Conservation (phyloP, 2,113 vertebrate species). For the Periophthalmus modestus region DNA sequence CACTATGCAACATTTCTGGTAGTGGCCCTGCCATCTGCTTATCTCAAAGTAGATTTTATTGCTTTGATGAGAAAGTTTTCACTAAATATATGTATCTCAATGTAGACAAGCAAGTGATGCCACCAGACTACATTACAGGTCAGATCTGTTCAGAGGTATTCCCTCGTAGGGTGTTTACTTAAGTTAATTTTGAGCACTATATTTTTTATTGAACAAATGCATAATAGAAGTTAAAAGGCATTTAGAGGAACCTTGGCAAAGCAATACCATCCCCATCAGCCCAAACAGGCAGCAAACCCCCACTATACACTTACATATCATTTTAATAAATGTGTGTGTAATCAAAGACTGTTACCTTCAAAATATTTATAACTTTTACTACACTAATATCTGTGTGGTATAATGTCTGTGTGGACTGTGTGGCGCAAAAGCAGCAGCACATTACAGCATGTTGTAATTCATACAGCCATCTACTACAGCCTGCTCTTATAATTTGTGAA, state of each 20-base stretch:
- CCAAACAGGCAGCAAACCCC: neutral
- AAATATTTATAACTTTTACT: neutral
- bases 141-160: neutral
- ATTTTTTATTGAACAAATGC: too few relatives aligned
- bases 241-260: neutral
- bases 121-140: neutral
- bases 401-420: constrained; percentile 1
- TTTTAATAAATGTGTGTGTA: neutral
- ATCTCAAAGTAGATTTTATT: neutral
- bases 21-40: neutral
- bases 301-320: neutral
- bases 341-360: neutral
- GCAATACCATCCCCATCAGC: neutral
- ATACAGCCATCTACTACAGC: constrained; percentile 33
- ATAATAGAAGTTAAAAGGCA: too few relatives aligned
- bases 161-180: too few relatives aligned
- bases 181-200: too few relatives aligned
- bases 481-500: constrained; percentile 57
- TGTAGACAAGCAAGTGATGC: neutral
- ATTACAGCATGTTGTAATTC: constrained; percentile 46
- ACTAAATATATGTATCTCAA: neutral
- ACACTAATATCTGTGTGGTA: neutral
- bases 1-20: neutral
- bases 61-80: neutral
- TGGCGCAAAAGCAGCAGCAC: constrained; percentile 21